Percentiles rank a stretch among this genome's conserved stretches.
phyloP scores from a whole-genome alignment of 30 jellyfish, hydroid and myxozoan genomes.

The Catostylus mosaicus region DNA sequence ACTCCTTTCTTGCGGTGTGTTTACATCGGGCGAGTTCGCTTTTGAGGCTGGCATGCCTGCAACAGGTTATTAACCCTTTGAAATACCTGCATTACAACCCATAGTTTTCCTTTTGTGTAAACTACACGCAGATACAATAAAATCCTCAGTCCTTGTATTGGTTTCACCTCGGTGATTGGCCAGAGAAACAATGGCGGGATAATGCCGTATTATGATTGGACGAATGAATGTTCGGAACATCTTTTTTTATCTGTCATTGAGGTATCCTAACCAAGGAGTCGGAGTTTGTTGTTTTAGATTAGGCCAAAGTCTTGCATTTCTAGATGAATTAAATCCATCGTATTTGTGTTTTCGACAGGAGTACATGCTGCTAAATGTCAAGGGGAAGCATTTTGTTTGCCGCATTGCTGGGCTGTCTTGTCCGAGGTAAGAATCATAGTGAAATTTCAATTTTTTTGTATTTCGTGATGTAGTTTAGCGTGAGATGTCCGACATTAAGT shows the following conservation, averaged over 20 bases:
- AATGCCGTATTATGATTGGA: slow-evolving; percentile 36
- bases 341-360: slow-evolving; percentile 32
- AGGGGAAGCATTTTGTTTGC: not conserved
- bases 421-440: slow-evolving; percentile 13
- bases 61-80: slow-evolving; percentile 6
- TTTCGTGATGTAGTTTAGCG: slow-evolving; percentile 9
- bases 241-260: slow-evolving; percentile 52
- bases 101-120: not conserved
- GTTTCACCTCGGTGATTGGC: slow-evolving; percentile 31
- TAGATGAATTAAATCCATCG: not conserved
- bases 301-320: not conserved
- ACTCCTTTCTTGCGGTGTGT: not conserved
- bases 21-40: not conserved
- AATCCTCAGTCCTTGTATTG: slow-evolving; percentile 17
- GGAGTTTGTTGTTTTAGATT: not conserved
- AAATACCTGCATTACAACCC: not conserved
- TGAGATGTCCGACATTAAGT: not conserved
- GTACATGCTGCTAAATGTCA: slow-evolving; percentile 33
- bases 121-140: not conserved
- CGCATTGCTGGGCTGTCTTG: slow-evolving; percentile 12
- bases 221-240: slow-evolving; percentile 60
- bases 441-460: not conserved
- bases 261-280: slow-evolving; percentile 11
- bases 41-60: slow-evolving; percentile 1
- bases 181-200: slow-evolving; percentile 9